Conservation (phyloP, 2,888 invertebrate genomes). For the Alloplasta piceator region DNA sequence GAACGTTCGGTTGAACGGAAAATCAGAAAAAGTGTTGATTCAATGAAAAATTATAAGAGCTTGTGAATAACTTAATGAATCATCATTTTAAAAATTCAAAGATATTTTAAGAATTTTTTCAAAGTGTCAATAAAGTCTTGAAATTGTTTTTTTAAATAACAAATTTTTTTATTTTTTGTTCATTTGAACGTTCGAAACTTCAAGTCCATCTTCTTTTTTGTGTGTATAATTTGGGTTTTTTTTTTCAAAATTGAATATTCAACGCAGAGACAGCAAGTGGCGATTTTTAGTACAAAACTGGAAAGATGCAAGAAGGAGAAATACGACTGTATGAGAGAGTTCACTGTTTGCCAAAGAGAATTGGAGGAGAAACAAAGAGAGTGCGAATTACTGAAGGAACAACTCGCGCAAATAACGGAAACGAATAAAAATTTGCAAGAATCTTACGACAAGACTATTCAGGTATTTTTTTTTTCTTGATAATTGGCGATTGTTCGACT, state of each 20-base stretch:
- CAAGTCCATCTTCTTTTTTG: too few relatives aligned
- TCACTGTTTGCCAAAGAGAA: slow-evolving; percentile 50
- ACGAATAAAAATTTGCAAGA: slow-evolving; percentile 60
- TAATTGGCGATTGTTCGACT: neutral
- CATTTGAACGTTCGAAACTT: too few relatives aligned
- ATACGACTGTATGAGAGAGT: slow-evolving; percentile 53
- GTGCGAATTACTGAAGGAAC: slow-evolving; percentile 65
- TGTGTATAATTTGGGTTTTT: too few relatives aligned
- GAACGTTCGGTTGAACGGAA: too few relatives aligned
- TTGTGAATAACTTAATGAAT: too few relatives aligned
- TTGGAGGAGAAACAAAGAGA: slow-evolving; percentile 66
- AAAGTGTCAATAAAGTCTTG: too few relatives aligned
- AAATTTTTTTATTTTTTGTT: too few relatives aligned
- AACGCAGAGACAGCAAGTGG: slow-evolving; percentile 63
- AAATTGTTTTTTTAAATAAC: too few relatives aligned
- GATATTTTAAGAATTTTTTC: too few relatives aligned
- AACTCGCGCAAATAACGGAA: slow-evolving; percentile 63
- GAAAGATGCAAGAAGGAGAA: slow-evolving; percentile 67
- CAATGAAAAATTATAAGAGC: too few relatives aligned
- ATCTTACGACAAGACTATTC: slow-evolving; percentile 65
- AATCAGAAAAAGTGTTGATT: too few relatives aligned
- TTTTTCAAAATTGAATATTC: slow-evolving; percentile 3
- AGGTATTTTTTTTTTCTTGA: slow-evolving; percentile 53
- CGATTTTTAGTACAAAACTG: slow-evolving; percentile 61
- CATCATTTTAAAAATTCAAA: too few relatives aligned